Evolutionary conservation across 2,888 invertebrate genomes (phyloP), one percentile per base, ranked within the genome.

Genomic region (Nephrotoma flavescens): DNA sequence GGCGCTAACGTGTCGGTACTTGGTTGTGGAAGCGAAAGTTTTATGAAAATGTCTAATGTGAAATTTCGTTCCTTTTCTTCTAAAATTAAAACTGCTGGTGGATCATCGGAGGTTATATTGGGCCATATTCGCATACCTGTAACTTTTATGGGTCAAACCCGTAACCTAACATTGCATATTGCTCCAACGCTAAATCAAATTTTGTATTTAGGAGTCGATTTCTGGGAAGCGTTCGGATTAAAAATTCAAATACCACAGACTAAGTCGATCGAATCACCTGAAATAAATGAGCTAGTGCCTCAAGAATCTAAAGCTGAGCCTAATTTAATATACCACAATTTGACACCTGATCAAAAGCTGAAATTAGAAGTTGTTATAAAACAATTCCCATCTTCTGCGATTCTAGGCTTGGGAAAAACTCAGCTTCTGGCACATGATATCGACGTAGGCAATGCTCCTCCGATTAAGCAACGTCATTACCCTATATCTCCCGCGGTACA

Each of bases 401-500:
- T 19, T 19, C 19, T 19, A 19, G 19, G 19, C 19, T 19, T 19
- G 1, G 19, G 19, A 19, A 19, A 19, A 19, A 19, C 19, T 2
- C 45, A 12, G 0, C n/a, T 88, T 1, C 15, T 87, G 12, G 87
- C 86, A 41, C 88, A 88, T 44, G 52, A 19, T 0, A 88, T 88
- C 7, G 88, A 88, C 83, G 85, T 88, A 87, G 87, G 88, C 6
- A 87, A 87, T 7, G 86, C 88, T 6, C 44, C 31, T 2, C 88
- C 88, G 4, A 86, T 88, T 11, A 88, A 88, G 71, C 87, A 88
- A 42, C 85, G 88, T 0, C 88, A 88, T 83, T 89, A 88, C 86
- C 87, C 88, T 0, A 87, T 89, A 6, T 88, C 88, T 19, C 4
- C 88, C 88, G 88, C 87, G 3, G 86, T 88, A 7, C 88, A 89